phyloP scores from a whole-genome alignment of 1,140 invertebrate species.

The Tyrophagus putrescentiae region DNA sequence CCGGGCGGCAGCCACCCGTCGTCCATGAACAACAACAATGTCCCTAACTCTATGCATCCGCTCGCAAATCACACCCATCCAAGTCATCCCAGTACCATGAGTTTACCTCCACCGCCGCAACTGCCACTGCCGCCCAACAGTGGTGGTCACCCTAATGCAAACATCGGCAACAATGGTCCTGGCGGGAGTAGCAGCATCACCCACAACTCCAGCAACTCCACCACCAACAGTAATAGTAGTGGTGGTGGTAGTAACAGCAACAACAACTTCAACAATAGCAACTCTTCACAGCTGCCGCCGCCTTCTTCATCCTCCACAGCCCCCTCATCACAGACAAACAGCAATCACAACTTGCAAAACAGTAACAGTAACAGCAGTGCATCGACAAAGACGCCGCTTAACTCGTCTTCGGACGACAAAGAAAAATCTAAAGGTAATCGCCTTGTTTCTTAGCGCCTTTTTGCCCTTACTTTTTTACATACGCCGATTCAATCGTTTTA shows the following conservation, averaged over 20 bases:
- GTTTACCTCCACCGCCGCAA: not conserved
- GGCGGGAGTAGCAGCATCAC: too few relatives aligned
- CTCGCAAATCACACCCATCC: conserved; percentile 38
- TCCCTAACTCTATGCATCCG: conserved; percentile 32
- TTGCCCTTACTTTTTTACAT: not conserved
- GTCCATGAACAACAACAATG: conserved; percentile 29
- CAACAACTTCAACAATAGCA: too few relatives aligned
- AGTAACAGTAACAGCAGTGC: not conserved
- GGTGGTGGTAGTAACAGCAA: too few relatives aligned
- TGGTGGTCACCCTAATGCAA: too few relatives aligned
- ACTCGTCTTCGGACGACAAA: not conserved
- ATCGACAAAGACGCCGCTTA: not conserved
- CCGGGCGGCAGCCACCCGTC: too few relatives aligned
- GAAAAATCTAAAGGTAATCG: conserved; percentile 7
- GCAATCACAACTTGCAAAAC: not conserved
- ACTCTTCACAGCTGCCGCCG: too few relatives aligned
- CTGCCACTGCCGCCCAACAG: too few relatives aligned
- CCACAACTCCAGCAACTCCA: too few relatives aligned
- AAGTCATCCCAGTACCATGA: not conserved
- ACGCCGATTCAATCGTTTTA: not conserved
- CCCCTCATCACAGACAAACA: too few relatives aligned
- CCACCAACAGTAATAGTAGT: too few relatives aligned
- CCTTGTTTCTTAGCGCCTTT: not conserved
- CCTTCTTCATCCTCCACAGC: not conserved
- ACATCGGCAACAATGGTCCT: too few relatives aligned